Evolutionary conservation across 2,888 invertebrate genomes (phyloP).

Genomic region (Tipula confusa): DNA sequence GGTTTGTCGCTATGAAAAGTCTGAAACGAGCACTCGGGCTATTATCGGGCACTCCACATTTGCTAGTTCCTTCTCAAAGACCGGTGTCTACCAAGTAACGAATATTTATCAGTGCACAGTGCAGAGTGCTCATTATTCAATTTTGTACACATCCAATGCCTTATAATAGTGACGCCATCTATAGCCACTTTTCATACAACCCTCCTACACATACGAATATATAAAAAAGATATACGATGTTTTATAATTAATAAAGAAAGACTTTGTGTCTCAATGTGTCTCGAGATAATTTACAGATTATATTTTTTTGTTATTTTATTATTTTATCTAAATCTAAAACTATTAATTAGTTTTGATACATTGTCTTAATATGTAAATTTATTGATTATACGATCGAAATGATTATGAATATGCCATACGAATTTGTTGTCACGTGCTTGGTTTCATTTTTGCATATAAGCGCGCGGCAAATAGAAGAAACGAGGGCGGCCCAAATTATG

Average conservation of each 20-base stretch:
- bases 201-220: neutral
- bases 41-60: too few species aligned
- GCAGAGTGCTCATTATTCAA: too few species aligned
- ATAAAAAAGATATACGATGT: neutral
- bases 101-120: too few species aligned
- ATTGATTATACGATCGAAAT: neutral
- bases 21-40: too few species aligned
- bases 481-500: too few species aligned
- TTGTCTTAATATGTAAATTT: conserved; percentile 20
- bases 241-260: neutral
- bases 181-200: too few species aligned
- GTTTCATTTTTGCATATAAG: neutral
- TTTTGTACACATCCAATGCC: too few species aligned
- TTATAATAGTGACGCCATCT: too few species aligned
- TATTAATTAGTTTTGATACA: conserved; percentile 20
- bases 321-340: neutral
- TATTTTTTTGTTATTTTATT: neutral
- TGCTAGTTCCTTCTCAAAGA: too few species aligned
- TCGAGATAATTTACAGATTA: neutral
- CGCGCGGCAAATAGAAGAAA: too few species aligned
- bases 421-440: neutral
- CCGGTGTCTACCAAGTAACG: too few species aligned
- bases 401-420: neutral
- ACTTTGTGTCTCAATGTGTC: conserved; percentile 12
- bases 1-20: too few species aligned